Evolutionary conservation across 1,140 invertebrate species (phyloP), one percentile per base, ranked within the genome.

Genomic region (Magallana ariakensis): DNA sequence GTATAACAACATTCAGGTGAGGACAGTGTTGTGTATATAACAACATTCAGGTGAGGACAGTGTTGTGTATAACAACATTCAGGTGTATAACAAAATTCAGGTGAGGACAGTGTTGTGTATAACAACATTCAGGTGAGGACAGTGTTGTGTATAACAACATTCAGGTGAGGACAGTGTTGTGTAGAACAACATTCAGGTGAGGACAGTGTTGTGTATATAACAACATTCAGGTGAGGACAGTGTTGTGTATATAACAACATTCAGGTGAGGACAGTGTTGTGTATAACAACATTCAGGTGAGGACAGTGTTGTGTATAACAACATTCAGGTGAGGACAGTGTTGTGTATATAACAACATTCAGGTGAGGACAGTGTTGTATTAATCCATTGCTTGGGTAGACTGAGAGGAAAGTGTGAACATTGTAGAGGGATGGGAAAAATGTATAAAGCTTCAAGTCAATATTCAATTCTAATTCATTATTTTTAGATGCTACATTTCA

Each of bases 11-110:
- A 96, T 97, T 0, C 91, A 95, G 90, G 95, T 96, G 84, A 54
- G 54, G 19, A 80, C 7, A 55, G 19, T 81, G 46, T 46, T 46
- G 33, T 46, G 33, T 46, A 46, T n/a, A 97, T 89, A 97, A 98
- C 93, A 96, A 96, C 57, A 96, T 97, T 0, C 91, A 95, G 90
- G 95, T 96, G 84, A 54, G 54, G 19, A 80, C 7, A 55, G 19
- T 81, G 46, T 46, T 46, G 33, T 46, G 33, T 46, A 46, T n/a
- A n/a, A n/a, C n/a, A n/a, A n/a, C n/a, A n/a, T n/a, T n/a, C n/a
- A n/a, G n/a, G n/a, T 97, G 94, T 96, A 97, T 89, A 97, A 98
- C 93, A 96, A 96, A 56, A 96, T 97, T 0, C 91, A 95, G 90
- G 95, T 96, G 84, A 54, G 54, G 19, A 80, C 7, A 55, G 19